Percentiles rank a stretch among this genome's conserved stretches.
These are phyloP conservation scores for Chloroclystis v-ata DNA, from an alignment of 2,888 invertebrate species.

Conservation along the genomic window DNA sequence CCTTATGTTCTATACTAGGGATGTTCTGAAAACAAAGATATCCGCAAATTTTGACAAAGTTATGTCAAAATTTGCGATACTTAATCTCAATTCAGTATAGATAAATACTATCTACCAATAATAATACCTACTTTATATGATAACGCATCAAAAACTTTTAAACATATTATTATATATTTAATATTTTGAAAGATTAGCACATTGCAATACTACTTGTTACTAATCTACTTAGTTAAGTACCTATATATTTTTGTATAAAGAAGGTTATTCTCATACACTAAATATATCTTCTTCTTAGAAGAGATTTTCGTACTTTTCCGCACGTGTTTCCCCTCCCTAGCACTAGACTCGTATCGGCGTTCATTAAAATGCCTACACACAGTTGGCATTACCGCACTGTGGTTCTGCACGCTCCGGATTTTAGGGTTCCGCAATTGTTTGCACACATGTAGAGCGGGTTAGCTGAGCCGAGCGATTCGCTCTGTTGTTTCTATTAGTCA, in stretches of 20 bases:
- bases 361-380: slow-evolving; percentile 32
- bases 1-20: slow-evolving; percentile 22
- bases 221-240: too few relatives aligned
- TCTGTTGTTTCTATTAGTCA: background rate
- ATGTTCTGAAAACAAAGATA: slow-evolving; percentile 3
- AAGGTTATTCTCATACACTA: too few relatives aligned
- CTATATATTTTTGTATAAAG: too few relatives aligned
- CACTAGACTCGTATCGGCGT: slow-evolving; percentile 23
- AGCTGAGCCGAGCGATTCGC: background rate
- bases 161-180: too few relatives aligned
- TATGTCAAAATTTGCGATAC: too few relatives aligned
- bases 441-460: slow-evolving; percentile 1
- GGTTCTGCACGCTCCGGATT: slow-evolving; percentile 11
- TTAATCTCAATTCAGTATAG: too few relatives aligned
- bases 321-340: slow-evolving; percentile 15
- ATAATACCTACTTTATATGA: too few relatives aligned
- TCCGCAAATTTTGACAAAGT: background rate
- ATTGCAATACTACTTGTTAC: too few relatives aligned
- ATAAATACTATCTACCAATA: too few relatives aligned
- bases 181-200: too few relatives aligned
- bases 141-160: too few relatives aligned
- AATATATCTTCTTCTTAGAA: too few relatives aligned
- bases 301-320: background rate
- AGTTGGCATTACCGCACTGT: slow-evolving; percentile 26
- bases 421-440: slow-evolving; percentile 13